Conservation (phyloP, 2,113 vertebrate species). For the Chlamydotis undulata region DNA sequence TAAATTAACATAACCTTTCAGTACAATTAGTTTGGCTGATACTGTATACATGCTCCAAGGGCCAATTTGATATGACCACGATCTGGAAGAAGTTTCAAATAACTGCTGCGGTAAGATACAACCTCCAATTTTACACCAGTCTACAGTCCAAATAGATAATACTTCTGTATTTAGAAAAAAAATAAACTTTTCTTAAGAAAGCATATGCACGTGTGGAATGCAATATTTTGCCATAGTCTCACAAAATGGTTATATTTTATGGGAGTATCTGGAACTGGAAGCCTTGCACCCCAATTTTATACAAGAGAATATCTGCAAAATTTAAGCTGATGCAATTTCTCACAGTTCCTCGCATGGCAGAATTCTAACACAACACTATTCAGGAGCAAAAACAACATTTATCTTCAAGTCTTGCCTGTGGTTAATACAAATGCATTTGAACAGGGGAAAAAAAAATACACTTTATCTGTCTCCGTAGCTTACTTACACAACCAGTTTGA, state of each 20-base stretch:
- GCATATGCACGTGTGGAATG: accelerated
- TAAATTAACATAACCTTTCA: slow-evolving; percentile 1
- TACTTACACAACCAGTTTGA: background rate
- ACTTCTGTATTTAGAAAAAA: background rate
- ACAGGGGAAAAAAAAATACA: accelerated
- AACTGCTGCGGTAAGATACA: background rate
- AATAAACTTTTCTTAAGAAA: background rate
- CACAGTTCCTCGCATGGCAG: background rate
- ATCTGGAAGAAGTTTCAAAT: background rate
- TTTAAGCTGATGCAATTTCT: background rate
- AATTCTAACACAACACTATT: background rate
- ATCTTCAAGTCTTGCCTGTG: background rate
- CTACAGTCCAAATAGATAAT: background rate
- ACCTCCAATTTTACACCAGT: background rate
- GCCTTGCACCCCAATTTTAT: accelerated
- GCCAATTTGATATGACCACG: background rate
- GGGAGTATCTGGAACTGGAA: background rate
- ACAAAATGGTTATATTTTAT: background rate
- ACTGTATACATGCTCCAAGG: background rate
- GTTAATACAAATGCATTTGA: background rate
- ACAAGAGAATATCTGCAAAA: background rate
- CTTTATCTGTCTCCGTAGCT: background rate
- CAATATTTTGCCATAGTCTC: background rate
- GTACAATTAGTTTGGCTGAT: background rate
- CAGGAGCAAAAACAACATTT: background rate